Evolutionary conservation across 2,113 vertebrate species (phyloP), one percentile per base, ranked within the genome.

Genomic region (Ramphastos sulfuratus): DNA sequence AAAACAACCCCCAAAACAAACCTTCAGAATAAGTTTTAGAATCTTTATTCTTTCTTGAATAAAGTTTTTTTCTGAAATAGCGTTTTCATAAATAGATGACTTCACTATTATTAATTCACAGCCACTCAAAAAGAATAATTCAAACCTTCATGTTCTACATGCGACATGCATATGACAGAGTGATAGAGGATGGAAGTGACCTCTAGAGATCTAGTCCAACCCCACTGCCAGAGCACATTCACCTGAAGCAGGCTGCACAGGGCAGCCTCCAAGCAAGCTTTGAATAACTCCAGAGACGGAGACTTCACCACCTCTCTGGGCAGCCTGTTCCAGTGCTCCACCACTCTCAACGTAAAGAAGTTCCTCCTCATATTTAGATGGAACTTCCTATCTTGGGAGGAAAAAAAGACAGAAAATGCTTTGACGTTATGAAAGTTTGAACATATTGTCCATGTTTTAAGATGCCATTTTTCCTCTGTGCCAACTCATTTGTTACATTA

Each of bases 21-120:
- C 76, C 46, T 93, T 89, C 52, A 85, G 37, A 92, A 23, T 7
- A 91, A 92, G 33, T 64, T 85, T 91, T 74, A 69, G 48, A 87
- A 54, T 82, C 31, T 60, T 80, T 82, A 71, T 28, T 73, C 94
- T 93, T 94, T 85, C 64, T 85, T 85, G 33, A 87, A 66, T 80
- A 94, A 89, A 42, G 39, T 80, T 83, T 46, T 77, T 80, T 61
- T 71, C 60, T 1, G 2, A 89, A 95, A 69, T 44, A 80, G 60
- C 65, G 20, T 52, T 89, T 87, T 89, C 72, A 67, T 64, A 94
- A 94, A 76, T 21, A 90, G 39, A 55, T 89, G 50, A 87, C 56
- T 77, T 91, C 39, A 78, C 54, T 28, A 70, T 89, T 83, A 85
- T 58, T 91, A 91, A 90, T 90, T 63, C 73, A 44, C 65, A 85